These are phyloP conservation scores for Eledone cirrhosa DNA, from an alignment of 2,888 invertebrate genomes.

Conservation along the genomic window DNA sequence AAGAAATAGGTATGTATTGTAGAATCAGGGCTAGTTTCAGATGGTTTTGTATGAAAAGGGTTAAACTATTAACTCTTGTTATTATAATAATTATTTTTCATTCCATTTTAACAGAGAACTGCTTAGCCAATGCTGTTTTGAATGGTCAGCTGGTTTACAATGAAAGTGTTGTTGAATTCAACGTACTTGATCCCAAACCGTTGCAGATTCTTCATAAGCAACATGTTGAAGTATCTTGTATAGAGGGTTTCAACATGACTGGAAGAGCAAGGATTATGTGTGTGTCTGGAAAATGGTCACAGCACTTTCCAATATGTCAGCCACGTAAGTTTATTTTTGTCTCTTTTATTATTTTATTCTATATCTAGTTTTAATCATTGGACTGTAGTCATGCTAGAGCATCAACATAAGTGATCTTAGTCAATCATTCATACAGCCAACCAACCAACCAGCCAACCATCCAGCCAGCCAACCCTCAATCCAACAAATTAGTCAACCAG, in stretches of 20 bases:
- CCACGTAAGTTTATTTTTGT: neutral
- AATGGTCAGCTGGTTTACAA: neutral
- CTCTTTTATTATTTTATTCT: neutral
- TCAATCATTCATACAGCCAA: no score
- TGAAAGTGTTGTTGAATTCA: neutral
- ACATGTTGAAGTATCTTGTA: neutral
- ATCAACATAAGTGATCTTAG: no score
- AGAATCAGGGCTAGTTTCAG: no score
- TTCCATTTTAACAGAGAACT: neutral
- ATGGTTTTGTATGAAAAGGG: no score
- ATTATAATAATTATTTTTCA: no score
- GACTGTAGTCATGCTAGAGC: no score
- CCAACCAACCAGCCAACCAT: no score
- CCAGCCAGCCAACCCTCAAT: no score
- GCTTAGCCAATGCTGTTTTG: neutral
- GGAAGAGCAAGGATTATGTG: neutral
- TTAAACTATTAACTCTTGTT: no score
- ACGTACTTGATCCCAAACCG: neutral
- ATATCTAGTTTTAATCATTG: no score
- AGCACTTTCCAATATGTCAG: conserved; percentile 1
- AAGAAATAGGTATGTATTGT: no score
- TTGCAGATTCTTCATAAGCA: neutral
- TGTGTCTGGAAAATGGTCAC: neutral
- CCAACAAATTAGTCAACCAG: no score
- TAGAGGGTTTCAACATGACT: neutral